A percentile compares a stretch with the other conserved stretches of the same genome.
Evolutionary conservation across 2,888 invertebrate species (phyloP).

Genomic region (Epirrhoe alternata): DNA sequence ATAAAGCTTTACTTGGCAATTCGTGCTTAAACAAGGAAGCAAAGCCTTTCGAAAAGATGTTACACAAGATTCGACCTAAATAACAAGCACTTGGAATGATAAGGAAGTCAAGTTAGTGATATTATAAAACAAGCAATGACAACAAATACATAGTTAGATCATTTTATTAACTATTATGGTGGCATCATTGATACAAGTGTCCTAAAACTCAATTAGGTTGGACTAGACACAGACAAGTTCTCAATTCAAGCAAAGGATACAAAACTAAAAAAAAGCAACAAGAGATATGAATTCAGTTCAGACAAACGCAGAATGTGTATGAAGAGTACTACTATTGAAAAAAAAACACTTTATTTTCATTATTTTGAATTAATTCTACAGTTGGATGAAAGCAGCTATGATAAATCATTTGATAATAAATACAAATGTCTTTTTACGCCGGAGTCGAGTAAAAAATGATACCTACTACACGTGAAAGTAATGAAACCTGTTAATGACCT

Average conservation of each 20-base stretch:
- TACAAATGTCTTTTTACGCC: background rate
- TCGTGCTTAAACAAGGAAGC: slow-evolving; percentile 5
- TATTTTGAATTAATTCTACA: no score
- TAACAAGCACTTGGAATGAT: background rate
- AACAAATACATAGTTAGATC: background rate
- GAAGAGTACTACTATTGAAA: no score
- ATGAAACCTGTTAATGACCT: slow-evolving; percentile 43
- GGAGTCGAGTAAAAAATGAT: background rate
- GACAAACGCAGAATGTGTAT: no score
- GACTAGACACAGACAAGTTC: no score
- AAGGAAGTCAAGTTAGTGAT: background rate
- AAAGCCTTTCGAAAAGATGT: slow-evolving; percentile 7
- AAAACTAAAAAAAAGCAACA: no score
- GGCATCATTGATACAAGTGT: no score
- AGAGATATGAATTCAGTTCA: no score
- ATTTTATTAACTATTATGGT: no score
- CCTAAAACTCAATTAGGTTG: no score
- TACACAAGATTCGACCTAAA: slow-evolving; percentile 11
- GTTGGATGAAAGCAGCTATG: no score
- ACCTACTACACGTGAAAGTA: slow-evolving; percentile 18
- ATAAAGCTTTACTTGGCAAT: background rate
- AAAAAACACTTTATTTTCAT: no score
- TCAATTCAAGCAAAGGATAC: no score
- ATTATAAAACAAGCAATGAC: background rate
- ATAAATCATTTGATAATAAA: background rate